These are phyloP conservation scores for Oreotrochilus melanogaster DNA, from an alignment of 2,113 vertebrate species.

Conservation along the genomic window DNA sequence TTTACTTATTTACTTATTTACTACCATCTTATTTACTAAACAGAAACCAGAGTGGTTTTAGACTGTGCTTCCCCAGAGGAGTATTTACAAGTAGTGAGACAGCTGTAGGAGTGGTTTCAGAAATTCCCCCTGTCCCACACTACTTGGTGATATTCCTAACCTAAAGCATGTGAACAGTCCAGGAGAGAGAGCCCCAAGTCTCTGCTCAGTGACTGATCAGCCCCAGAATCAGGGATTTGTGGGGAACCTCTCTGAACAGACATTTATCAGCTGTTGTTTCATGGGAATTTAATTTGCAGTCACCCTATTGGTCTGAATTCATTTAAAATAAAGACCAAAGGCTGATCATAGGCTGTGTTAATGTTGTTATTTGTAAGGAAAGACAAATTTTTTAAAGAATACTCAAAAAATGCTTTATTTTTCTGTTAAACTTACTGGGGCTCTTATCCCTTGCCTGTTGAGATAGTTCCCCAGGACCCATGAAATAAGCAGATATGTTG, in stretches of 20 bases:
- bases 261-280: background rate
- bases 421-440: background rate
- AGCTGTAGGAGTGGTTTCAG: background rate
- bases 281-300: background rate
- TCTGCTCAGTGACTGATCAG: background rate
- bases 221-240: background rate
- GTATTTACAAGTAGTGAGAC: background rate
- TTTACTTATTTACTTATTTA: too few species aligned
- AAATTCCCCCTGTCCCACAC: background rate
- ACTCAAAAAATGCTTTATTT: background rate
- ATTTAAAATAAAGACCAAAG: background rate
- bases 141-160: background rate
- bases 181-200: background rate
- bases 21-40: background rate
- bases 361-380: background rate
- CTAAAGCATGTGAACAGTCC: background rate
- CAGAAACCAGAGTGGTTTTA: background rate
- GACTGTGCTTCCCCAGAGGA: background rate
- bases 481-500: background rate
- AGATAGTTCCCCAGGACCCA: accelerated
- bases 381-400: background rate
- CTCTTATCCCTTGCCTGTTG: background rate
- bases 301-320: accelerated
- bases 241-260: background rate
- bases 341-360: background rate